Percentiles rank a stretch among this genome's conserved stretches.
These are phyloP conservation scores for Chloroclysta siterata DNA, from an alignment of 2,888 invertebrate species.

Conservation along the genomic window DNA sequence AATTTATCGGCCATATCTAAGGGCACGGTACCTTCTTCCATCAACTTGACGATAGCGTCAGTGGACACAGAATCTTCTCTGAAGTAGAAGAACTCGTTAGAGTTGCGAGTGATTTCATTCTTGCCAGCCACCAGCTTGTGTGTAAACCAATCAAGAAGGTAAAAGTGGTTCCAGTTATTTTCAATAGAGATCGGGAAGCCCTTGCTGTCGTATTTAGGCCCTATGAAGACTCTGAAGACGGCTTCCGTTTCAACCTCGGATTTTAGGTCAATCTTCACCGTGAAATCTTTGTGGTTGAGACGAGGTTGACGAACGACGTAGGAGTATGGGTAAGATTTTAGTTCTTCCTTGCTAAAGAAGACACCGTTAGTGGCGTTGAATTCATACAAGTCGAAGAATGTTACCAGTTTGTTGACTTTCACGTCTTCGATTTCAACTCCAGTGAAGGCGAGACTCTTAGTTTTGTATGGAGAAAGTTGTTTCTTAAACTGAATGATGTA, in stretches of 20 bases:
- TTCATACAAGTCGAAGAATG: slow-evolving; percentile 88
- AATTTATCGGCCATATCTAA: slow-evolving; percentile 80
- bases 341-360: slow-evolving; percentile 57
- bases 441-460: slow-evolving; percentile 82
- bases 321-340: slow-evolving; percentile 61
- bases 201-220: slow-evolving; percentile 87
- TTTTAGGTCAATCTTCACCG: slow-evolving; percentile 84
- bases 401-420: slow-evolving; percentile 85
- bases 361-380: slow-evolving; percentile 85
- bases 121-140: slow-evolving; percentile 85
- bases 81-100: slow-evolving; percentile 86
- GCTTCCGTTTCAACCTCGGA: slow-evolving; percentile 85
- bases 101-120: slow-evolving; percentile 87
- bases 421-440: slow-evolving; percentile 87
- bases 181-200: slow-evolving; percentile 79
- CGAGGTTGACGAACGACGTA: slow-evolving; percentile 88
- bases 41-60: slow-evolving; percentile 84
- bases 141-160: slow-evolving; percentile 86
- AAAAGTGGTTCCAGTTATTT: slow-evolving; percentile 85
- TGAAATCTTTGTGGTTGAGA: slow-evolving; percentile 89
- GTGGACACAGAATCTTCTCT: slow-evolving; percentile 87
- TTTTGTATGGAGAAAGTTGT: slow-evolving; percentile 83
- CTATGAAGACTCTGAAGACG: slow-evolving; percentile 87
- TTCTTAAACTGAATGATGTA: slow-evolving; percentile 86
- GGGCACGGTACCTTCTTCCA: slow-evolving; percentile 81